Evolutionary conservation across 1,140 invertebrate genomes (phyloP).

Genomic region (Rhopalosiphum maidis): DNA sequence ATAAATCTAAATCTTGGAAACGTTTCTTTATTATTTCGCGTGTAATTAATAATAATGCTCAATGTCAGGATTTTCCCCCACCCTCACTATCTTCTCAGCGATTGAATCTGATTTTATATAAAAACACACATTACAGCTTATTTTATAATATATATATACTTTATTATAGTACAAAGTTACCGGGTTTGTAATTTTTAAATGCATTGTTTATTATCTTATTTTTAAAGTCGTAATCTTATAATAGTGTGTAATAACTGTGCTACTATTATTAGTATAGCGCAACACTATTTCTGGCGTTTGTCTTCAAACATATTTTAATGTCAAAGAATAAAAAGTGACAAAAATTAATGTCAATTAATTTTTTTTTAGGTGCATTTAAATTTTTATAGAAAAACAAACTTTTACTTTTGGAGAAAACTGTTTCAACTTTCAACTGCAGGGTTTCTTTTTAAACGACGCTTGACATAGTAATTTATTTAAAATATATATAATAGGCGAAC

Average conservation of each 20-base stretch:
- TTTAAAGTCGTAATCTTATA: conserved; percentile 5
- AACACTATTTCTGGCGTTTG: background rate
- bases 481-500: background rate
- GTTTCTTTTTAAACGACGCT: background rate
- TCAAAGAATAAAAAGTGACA: background rate
- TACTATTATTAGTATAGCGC: background rate
- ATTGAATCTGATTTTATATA: background rate
- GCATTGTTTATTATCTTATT: conserved; percentile 14
- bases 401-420: background rate
- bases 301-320: background rate
- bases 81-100: background rate
- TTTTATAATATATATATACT: background rate
- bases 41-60: background rate
- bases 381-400: background rate
- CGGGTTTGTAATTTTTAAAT: background rate
- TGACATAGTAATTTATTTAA: background rate
- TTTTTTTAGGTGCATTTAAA: background rate
- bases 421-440: background rate
- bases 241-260: background rate
- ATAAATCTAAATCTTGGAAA: conserved; percentile 1
- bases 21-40: background rate
- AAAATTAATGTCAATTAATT: background rate
- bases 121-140: background rate
- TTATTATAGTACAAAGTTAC: background rate
- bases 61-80: background rate